A percentile compares a stretch with the other conserved stretches of the same genome.
These are phyloP conservation scores for Noturus placidus DNA, from an alignment of 2,113 vertebrate genomes.

Conservation along the genomic window DNA sequence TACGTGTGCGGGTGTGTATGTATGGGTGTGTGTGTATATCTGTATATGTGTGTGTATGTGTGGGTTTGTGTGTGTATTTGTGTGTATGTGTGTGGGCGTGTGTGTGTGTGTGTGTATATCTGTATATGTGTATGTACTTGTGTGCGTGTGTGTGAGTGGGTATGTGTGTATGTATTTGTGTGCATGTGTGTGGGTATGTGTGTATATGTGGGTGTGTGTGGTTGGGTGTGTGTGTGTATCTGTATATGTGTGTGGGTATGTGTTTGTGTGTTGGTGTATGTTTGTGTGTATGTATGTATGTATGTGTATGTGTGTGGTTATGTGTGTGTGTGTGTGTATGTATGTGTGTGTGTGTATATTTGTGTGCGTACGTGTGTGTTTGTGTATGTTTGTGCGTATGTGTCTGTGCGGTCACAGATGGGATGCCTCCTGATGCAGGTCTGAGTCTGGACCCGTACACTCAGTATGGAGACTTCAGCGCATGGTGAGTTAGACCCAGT, in stretches of 20 bases:
- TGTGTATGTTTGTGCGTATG: slow-evolving; percentile 2
- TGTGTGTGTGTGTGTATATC: not conserved
- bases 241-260: slow-evolving; percentile 14
- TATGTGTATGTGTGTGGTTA: not conserved
- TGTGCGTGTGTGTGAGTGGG: no score
- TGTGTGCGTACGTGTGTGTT: slow-evolving; percentile 8
- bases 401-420: slow-evolving; percentile 74
- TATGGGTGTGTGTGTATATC: no score
- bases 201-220: not conserved
- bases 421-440: slow-evolving; percentile 81
- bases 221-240: slow-evolving; percentile 25
- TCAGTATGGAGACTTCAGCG: slow-evolving; percentile 83
- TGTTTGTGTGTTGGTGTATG: slow-evolving; percentile 19
- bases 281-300: not conserved
- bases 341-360: no score
- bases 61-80: no score
- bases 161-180: no score
- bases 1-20: not conserved
- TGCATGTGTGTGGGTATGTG: no score
- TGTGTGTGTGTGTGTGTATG: slow-evolving; percentile 35
- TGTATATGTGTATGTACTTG: no score
- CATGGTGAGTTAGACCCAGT: slow-evolving; percentile 40
- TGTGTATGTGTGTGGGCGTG: no score
- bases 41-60: no score
- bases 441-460: slow-evolving; percentile 87